Evolutionary conservation across 2,797 vertebrate species (phyloP).

Genomic region (Scleropages formosus): DNA sequence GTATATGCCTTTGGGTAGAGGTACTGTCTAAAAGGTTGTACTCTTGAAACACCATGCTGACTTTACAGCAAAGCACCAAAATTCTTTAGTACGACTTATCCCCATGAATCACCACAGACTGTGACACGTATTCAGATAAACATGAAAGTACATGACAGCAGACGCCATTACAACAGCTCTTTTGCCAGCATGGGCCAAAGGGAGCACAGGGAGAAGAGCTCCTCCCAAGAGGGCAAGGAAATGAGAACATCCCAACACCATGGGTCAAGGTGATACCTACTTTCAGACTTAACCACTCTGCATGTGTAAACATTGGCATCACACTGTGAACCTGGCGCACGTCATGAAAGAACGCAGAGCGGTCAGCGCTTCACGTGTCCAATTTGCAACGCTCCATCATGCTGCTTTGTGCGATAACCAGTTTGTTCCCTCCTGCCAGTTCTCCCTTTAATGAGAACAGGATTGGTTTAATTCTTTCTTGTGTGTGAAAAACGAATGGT

Average conservation of each 20-base stretch:
- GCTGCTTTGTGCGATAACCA: slow-evolving; percentile 60
- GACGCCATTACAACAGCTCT: too few species aligned
- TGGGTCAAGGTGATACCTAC: neutral
- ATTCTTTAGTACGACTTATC: too few species aligned
- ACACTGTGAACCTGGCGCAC: neutral
- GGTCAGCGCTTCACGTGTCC: neutral
- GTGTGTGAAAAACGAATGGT: slow-evolving; percentile 70
- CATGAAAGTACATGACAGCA: too few species aligned
- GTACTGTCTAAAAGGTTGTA: too few species aligned
- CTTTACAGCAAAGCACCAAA: too few species aligned
- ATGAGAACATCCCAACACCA: too few species aligned
- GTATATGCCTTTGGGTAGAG: too few species aligned
- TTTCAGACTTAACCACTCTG: neutral
- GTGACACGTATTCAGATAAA: too few species aligned
- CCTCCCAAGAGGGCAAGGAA: neutral
- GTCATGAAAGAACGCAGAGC: neutral
- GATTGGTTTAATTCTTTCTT: slow-evolving; percentile 56
- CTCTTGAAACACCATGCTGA: too few species aligned
- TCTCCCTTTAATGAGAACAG: slow-evolving; percentile 67
- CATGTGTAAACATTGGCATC: neutral
- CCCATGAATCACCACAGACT: too few species aligned
- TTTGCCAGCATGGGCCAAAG: too few species aligned
- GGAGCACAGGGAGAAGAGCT: neutral
- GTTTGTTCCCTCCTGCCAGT: slow-evolving; percentile 64
- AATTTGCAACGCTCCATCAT: slow-evolving; percentile 11